Base-by-base conservation (phyloP, 2,888 invertebrate species). In the Tetragnatha montana region DNA sequence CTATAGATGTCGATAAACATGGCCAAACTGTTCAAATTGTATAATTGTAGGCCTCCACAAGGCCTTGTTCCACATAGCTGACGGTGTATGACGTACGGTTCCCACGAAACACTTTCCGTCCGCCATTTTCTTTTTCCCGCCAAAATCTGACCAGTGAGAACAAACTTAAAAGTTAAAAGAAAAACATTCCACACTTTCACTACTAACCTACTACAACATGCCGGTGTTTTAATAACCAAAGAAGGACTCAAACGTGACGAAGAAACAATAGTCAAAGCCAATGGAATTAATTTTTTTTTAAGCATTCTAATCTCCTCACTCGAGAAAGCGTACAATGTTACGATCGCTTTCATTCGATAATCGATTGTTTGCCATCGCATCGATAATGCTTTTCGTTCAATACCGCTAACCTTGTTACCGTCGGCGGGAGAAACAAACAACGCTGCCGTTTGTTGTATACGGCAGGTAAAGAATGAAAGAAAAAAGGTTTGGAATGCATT, bases 51-150 rank as follows among this genome's bases (percentile, higher is more conserved):
- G 84, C 60, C 60, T 78, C 74, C 51, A 17, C 22, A 78, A 84
- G 85, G 78, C 85, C 85, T 85, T 85, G 85, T 85, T 78, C 78
- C 85, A 85, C 78, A 85, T 85, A 85, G 85, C 22, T 85, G 78
- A 22, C 71, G 78, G 19, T 71, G 71, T 85, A 85, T 85, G 78
- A 85, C 85, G 51, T 85, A 50, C 78, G 70, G 75, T 85, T 85
- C 68, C 85, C 85, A 78, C 70, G 71, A 76, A 35, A 10, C 82
- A 68, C 78, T 79, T 71, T 85, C 85, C 71, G 51, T 85, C 78
- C 22, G 22, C n/a, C 35, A 51, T 51, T 74, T 60, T n/a, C 22
- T 71, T 73, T 82, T 35, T 82, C 74, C 69, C 73, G 69, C 14
- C 69, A 78, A 22, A 21, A 80, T 71, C 60, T 17, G 73, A 74